phyloP scores from a whole-genome alignment of 2,797 vertebrate genomes.

The Selene dorsalis region DNA sequence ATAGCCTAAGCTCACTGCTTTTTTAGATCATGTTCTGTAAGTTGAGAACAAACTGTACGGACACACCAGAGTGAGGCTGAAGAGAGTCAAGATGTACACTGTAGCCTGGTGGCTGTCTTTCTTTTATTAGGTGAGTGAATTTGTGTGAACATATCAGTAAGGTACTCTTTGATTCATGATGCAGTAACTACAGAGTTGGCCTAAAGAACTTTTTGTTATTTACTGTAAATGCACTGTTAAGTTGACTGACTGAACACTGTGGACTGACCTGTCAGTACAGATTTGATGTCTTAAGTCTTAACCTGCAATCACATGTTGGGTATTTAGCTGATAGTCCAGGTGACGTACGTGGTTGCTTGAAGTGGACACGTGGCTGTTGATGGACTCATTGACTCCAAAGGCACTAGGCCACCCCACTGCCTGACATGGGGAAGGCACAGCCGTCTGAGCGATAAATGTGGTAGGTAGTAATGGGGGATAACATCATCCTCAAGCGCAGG shows the following conservation, averaged over 20 bases:
- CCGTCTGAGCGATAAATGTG: slow-evolving; percentile 57
- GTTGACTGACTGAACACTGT: slow-evolving; percentile 12
- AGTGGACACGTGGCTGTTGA: slow-evolving; percentile 28
- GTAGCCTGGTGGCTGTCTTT: not conserved
- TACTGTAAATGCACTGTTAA: slow-evolving; percentile 3
- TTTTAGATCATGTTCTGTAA: not conserved
- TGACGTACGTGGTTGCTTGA: slow-evolving; percentile 17
- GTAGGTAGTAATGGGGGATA: slow-evolving; percentile 60
- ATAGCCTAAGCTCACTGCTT: not conserved
- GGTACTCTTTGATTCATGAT: not conserved
- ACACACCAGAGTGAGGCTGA: not conserved
- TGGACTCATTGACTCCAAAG: slow-evolving; percentile 39
- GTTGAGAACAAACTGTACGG: slow-evolving; percentile 7
- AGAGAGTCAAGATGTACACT: not conserved
- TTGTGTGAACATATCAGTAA: not conserved
- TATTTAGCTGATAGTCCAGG: not conserved
- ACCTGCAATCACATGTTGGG: not conserved
- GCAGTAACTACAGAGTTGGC: not conserved
- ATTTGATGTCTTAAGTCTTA: slow-evolving; percentile 2
- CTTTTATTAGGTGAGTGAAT: not conserved
- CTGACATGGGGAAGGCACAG: slow-evolving; percentile 27
- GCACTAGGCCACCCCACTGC: slow-evolving; percentile 18
- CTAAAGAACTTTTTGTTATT: not conserved
- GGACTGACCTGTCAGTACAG: slow-evolving; percentile 7
- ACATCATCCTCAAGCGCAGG: slow-evolving; percentile 65